Base-by-base conservation (phyloP, 2,797 vertebrate genomes). In the Sebastolobus alascanus region DNA sequence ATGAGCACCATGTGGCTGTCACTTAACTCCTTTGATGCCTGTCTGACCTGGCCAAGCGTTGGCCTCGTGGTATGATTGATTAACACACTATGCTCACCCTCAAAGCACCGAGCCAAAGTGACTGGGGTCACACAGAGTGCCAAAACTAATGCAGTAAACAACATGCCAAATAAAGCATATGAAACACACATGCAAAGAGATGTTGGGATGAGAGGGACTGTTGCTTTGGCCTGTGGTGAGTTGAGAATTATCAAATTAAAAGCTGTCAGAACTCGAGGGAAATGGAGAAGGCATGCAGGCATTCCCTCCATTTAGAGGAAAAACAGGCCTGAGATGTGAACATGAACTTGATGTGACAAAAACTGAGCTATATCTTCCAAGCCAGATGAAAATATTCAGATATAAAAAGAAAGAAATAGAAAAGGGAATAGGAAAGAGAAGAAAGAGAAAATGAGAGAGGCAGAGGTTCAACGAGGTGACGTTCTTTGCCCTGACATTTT, bases 401-500 rank as follows among this genome's bases (percentile, higher is more conserved):
- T 13, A 69, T 10, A 31, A 70, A 56, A 7, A 56, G n/a, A 61
- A 31, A 37, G 20, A 40, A 38, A 63, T 5, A 22, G 14, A 67
- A 37, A 65, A 35, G 37, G 29, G 13, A 46, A 14, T 2, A 27
- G 56, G 8, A 73, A 52, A 46, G 25, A 8, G 27, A 56, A 70
- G 58, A 70, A 38, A 29, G 20, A 71, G 59, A 70, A 85, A 86
- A 67, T 13, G 46, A 73, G 77, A 58, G 14, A 50, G 37, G 64
- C 31, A 55, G 71, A 61, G 66, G 77, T 79, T 80, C 46, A 38
- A 29, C 12, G 58, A 82, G 82, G 87, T 79, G 79, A 89, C 38
- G 77, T 82, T 86, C 65, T 82, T 79, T 74, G 77, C 63, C 66
- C 76, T 90, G 90, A 92, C 82, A 85, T 90, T 92, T 90, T 80